phyloP scores from a whole-genome alignment of 2,888 invertebrate species.

The Busseola fusca region DNA sequence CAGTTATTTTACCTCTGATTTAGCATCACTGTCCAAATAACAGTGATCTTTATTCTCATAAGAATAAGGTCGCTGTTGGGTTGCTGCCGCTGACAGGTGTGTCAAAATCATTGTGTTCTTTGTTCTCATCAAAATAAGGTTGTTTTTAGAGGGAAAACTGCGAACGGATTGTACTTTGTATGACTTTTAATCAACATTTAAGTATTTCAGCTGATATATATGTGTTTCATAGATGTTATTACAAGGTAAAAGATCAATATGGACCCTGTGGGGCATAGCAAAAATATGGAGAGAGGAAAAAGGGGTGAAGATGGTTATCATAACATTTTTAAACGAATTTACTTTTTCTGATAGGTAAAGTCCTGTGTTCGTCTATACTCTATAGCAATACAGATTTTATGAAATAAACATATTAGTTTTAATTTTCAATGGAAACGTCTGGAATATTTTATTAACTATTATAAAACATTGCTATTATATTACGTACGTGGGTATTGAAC shows the following conservation, averaged over 20 bases:
- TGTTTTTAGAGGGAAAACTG: neutral
- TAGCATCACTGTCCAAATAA: neutral
- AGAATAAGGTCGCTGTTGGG: neutral
- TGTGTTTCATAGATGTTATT: too few species aligned
- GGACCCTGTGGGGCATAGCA: too few species aligned
- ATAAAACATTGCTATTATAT: slow-evolving; percentile 31
- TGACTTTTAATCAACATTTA: neutral
- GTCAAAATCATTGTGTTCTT: neutral
- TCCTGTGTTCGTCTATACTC: neutral
- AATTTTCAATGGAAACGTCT: neutral
- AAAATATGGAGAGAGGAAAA: too few species aligned
- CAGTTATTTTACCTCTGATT: neutral
- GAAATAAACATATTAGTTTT: neutral
- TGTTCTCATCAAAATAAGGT: neutral
- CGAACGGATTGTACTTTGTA: neutral
- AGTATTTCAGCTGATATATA: neutral
- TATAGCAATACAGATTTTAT: neutral
- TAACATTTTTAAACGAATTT: neutral
- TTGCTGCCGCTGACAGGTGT: neutral
- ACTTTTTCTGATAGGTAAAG: neutral
- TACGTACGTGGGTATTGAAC: slow-evolving; percentile 26
- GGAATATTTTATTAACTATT: slow-evolving; percentile 18
- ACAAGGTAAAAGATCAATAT: too few species aligned
- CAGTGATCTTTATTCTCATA: neutral
- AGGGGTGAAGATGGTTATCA: too few species aligned